A percentile compares a stretch with the other conserved stretches of the same genome.
phyloP scores from a whole-genome alignment of 2,113 vertebrate species.

The Hoplias malabaricus region DNA sequence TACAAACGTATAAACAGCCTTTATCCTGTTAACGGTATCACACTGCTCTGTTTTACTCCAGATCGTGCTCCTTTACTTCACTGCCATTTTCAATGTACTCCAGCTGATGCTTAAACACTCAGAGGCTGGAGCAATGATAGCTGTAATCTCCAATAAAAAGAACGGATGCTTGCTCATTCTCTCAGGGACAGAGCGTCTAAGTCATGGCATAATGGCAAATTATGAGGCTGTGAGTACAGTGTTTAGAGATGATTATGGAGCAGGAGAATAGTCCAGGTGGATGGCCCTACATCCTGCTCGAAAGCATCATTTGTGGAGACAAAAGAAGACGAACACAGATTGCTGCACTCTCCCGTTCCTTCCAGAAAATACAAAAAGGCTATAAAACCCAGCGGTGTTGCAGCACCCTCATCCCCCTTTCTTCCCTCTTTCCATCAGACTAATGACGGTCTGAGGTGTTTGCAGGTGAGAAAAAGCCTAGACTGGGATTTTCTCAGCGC shows the following conservation, averaged over 20 bases:
- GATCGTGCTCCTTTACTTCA: background rate
- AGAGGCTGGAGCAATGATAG: background rate
- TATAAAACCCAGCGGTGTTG: background rate
- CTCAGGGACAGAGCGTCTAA: background rate
- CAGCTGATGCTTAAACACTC: too few species aligned
- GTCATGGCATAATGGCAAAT: background rate
- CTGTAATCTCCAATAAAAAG: background rate
- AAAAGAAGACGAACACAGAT: background rate
- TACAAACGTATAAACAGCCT: too few species aligned
- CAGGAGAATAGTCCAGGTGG: background rate
- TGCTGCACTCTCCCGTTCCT: too few species aligned
- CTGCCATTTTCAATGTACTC: background rate
- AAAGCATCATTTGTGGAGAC: background rate
- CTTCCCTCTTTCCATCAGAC: background rate
- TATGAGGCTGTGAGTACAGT: background rate
- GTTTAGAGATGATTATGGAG: background rate
- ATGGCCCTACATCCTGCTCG: background rate
- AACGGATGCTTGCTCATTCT: background rate
- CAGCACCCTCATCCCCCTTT: background rate
- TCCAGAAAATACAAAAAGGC: too few species aligned
- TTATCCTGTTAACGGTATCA: too few species aligned
- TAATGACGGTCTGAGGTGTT: constrained; percentile 39
- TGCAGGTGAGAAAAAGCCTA: constrained; percentile 47
- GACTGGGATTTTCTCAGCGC: constrained; percentile 52
- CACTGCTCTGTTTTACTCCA: too few species aligned